These are phyloP conservation scores for Macrosiphum euphorbiae DNA, from an alignment of 2,888 invertebrate genomes.

Conservation along the genomic window DNA sequence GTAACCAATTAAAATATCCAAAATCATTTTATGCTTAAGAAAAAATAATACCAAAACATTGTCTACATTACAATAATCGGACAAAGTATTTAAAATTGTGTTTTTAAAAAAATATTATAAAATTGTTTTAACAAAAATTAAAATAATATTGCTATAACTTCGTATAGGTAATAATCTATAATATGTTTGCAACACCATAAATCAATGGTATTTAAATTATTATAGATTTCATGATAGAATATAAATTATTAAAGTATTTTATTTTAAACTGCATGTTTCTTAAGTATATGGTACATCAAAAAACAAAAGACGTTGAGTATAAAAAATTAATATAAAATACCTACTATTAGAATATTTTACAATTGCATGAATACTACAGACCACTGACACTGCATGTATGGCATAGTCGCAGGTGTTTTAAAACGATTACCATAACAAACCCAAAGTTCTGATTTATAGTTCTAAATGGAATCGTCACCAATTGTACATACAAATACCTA, in stretches of 20 bases:
- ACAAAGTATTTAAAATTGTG: background rate
- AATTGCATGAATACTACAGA: background rate
- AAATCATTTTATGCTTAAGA: background rate
- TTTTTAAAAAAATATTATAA: background rate
- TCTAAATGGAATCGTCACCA: conserved; percentile 54
- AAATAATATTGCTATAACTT: background rate
- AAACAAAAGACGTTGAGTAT: background rate
- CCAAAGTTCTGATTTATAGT: conserved; percentile 55
- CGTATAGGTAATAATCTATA: background rate
- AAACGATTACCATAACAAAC: conserved; percentile 56
- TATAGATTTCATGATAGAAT: background rate
- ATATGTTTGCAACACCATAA: background rate
- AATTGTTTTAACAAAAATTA: background rate
- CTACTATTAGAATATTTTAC: conserved; percentile 17
- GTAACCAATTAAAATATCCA: background rate
- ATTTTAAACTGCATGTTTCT: background rate
- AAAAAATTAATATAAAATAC: background rate
- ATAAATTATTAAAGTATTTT: background rate
- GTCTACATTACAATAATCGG: background rate
- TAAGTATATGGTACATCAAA: background rate
- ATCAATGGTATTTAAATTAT: background rate
- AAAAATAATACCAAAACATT: background rate
- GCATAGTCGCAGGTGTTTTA: background rate
- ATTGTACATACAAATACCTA: conserved; percentile 7
- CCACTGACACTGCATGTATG: background rate